Base-by-base conservation (phyloP, 2,888 invertebrate species). In the Eupithecia dodoneata region DNA sequence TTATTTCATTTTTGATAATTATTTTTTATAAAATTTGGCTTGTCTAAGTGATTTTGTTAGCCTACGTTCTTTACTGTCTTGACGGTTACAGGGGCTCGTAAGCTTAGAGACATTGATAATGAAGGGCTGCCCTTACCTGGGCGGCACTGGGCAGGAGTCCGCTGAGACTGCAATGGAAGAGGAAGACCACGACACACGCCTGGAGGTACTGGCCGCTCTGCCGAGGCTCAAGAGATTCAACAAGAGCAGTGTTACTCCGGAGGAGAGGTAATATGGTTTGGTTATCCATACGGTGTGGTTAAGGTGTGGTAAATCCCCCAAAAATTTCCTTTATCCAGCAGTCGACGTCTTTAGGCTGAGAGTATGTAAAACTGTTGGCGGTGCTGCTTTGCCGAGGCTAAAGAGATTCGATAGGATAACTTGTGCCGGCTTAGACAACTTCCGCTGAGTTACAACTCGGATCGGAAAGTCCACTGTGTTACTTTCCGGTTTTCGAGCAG, bases 141-240 rank as follows among this genome's bases (percentile, higher is more conserved):
- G 95, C n/a, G 95, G 94, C 0, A 86, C 89, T 0, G 94, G 93
- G 0, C 87, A 90, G 1, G 91, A 91, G 55, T 85, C 87, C 2
- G 87, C 87, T 0, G 94, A 93, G 2, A 87, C 81, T 0, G 91
- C 85, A 2, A 85, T 84, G 0, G 92, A 93, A 30, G 92, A 92
- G 71, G 91, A 94, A 42, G 91, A 92, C 65, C 79, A 89, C 5
- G 92, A 93, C 80, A 74, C 90, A n/a, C 93, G 96, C 76, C 81
- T 93, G 0, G 93, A 95, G 45, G 82, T 96, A 1, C 80, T 96
- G 45, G 95, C 96, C 0, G 84, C 96, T 5, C 84, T 96, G 73
- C 96, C 96, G 0, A 88, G 92, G 69, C 88, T 96, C 30, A 96
- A 94, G 78, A 89, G 96, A 72, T 89, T 96, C 18, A 96, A 96